A percentile compares a stretch with the other conserved stretches of the same genome.
These are phyloP conservation scores for Macaria notata DNA, from an alignment of 2,888 invertebrate species.

Conservation along the genomic window DNA sequence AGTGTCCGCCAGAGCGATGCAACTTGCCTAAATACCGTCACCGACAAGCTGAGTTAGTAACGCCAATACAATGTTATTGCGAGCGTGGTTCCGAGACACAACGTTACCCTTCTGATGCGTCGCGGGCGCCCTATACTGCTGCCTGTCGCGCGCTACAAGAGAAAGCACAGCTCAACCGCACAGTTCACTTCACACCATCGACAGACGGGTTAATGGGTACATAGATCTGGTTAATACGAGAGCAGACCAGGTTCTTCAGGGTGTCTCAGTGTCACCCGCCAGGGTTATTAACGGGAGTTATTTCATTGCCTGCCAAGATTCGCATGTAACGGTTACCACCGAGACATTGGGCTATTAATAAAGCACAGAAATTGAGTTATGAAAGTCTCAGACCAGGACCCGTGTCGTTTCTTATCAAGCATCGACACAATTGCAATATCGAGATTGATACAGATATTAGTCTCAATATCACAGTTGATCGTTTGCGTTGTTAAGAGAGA, in stretches of 20 bases:
- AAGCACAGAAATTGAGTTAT: constrained; percentile 31
- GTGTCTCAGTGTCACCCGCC: too few relatives aligned
- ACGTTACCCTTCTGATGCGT: constrained; percentile 79
- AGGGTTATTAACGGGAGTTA: constrained; percentile 38
- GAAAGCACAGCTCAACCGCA: constrained; percentile 74
- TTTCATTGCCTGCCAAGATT: constrained; percentile 33
- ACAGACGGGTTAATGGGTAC: constrained; percentile 17
- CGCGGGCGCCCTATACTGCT: constrained; percentile 70
- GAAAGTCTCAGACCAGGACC: constrained; percentile 17
- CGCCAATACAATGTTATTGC: constrained; percentile 59
- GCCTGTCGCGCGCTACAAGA: constrained; percentile 74
- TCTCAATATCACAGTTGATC: not conserved
- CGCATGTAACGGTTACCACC: constrained; percentile 23
- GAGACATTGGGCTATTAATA: constrained; percentile 26
- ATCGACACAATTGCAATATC: constrained; percentile 1
- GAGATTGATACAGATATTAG: not conserved
- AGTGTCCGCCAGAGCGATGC: constrained; percentile 59
- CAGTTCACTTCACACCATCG: constrained; percentile 47
- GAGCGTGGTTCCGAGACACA: constrained; percentile 55
- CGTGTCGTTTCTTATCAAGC: constrained; percentile 9
- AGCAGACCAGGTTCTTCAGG: too few relatives aligned
- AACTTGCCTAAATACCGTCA: constrained; percentile 71
- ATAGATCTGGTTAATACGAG: constrained; percentile 16
- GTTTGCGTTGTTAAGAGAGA: constrained; percentile 8
- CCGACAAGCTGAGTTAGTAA: constrained; percentile 69